Evolutionary conservation across 2,888 invertebrate genomes (phyloP).

Genomic region (Altica lythri): DNA sequence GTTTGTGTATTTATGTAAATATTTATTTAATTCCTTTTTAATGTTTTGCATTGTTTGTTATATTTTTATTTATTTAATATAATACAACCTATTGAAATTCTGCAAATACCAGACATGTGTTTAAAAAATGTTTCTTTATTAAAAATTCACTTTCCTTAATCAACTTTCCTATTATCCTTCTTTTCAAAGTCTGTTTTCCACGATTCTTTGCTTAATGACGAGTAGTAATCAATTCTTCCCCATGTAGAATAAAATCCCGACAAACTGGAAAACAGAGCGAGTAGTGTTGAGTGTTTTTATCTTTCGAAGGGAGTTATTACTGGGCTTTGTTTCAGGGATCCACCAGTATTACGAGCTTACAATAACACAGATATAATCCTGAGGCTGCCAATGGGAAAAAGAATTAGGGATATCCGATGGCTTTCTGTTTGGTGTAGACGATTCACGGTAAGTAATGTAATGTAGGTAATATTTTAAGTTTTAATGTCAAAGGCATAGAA

Average conservation of each 20-base stretch:
- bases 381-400: conserved; percentile 80
- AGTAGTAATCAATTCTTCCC: conserved; percentile 24
- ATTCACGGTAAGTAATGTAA: conserved; percentile 85
- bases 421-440: conserved; percentile 90
- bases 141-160: not conserved
- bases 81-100: too few relatives aligned
- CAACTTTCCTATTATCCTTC: not conserved
- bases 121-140: not conserved
- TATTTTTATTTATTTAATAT: too few relatives aligned
- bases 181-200: conserved; percentile 17
- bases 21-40: too few relatives aligned
- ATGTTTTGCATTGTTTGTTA: too few relatives aligned
- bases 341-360: conserved; percentile 75
- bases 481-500: too few relatives aligned
- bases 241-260: conserved; percentile 14
- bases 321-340: conserved; percentile 69
- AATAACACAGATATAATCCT: conserved; percentile 81
- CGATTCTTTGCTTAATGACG: conserved; percentile 11
- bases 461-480: too few relatives aligned
- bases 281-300: conserved; percentile 26
- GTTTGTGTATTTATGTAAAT: too few relatives aligned
- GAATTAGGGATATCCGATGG: conserved; percentile 88
- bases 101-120: too few relatives aligned
- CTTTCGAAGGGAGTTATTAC: conserved; percentile 29
- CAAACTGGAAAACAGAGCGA: conserved; percentile 22